Base-by-base conservation (phyloP, 2,888 invertebrate species). In the Eledone cirrhosa region DNA sequence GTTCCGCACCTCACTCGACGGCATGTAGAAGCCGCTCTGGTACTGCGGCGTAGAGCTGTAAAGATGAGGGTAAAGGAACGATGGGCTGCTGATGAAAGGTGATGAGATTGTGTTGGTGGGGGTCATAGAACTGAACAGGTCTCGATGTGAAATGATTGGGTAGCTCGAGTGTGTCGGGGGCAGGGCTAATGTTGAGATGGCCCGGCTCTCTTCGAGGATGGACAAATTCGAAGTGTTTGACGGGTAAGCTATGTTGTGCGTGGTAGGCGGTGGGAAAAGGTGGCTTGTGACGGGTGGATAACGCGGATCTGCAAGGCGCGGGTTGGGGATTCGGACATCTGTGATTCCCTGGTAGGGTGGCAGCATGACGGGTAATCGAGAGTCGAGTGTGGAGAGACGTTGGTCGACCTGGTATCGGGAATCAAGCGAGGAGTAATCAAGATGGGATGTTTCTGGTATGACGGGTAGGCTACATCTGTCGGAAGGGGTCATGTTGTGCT, bases 11-110 rank as follows among this genome's bases (percentile, higher is more conserved):
- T 87, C 87, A 7, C 86, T 87, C 1, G 86, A 80, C 14, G 86
- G 85, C 33, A 86, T 80, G 77, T 83, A 85, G 67, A 87, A 80
- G 77, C 84, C 82, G 41, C 85, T 83, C 77, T 88, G 88, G 29
- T 87, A 85, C 80, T 89, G 88, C 53, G 87, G 85, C 14, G 84
- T 80, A 31, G 86, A 85, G 47, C 85, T 82, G 82, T 89, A 88
- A 7, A 90, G 82, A 78, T 89, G 90, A 8, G 90, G 89, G 81
- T 90, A 90, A 24, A 90, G 84, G 78, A 90, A 87, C 19, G 86
- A 85, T 33, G 87, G 84, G 7, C 87, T 85, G 72, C 86, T 84
- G 59, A 88, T 78, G 77, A 86, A 87, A 69, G 87, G 85, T 8
- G 87, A 84, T n/a, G 86, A 77, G 74, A 85, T 80, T 24, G 86